Evolutionary conservation across 1,140 invertebrate genomes (phyloP).

Genomic region (Spodoptera litura): DNA sequence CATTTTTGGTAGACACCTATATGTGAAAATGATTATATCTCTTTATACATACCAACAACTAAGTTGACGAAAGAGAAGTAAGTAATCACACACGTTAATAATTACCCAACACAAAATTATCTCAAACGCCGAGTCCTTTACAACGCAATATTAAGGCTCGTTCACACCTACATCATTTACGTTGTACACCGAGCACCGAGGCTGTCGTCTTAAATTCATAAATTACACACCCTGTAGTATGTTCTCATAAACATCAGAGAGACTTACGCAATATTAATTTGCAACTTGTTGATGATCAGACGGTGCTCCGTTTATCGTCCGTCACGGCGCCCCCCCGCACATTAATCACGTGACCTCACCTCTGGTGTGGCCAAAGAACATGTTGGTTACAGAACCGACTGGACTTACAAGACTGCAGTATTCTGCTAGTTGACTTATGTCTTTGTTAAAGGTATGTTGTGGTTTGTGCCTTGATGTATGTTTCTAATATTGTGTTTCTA

Average conservation of each 20-base stretch:
- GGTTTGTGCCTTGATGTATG: no score
- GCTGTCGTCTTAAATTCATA: constrained; percentile 42
- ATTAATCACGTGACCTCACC: constrained; percentile 81
- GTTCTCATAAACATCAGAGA: constrained; percentile 58
- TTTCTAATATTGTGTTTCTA: no score
- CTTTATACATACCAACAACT: no score
- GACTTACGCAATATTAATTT: constrained; percentile 70
- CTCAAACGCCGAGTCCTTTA: background rate
- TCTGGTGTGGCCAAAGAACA: constrained; percentile 46
- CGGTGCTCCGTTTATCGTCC: constrained; percentile 66
- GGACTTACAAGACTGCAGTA: background rate
- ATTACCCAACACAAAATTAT: constrained; percentile 1
- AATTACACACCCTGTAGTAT: constrained; percentile 45
- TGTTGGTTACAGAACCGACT: constrained; percentile 1
- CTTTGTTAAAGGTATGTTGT: no score
- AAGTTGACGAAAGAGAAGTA: background rate
- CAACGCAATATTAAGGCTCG: constrained; percentile 8
- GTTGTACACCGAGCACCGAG: background rate
- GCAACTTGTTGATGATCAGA: constrained; percentile 80
- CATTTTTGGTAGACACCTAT: no score
- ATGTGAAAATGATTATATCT: no score
- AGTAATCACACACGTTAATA: background rate
- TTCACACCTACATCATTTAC: constrained; percentile 40
- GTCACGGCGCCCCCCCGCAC: constrained; percentile 67
- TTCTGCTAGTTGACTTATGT: background rate